phyloP scores from a whole-genome alignment of 2,888 invertebrate genomes.

The Leptinotarsa rubiginosa region DNA sequence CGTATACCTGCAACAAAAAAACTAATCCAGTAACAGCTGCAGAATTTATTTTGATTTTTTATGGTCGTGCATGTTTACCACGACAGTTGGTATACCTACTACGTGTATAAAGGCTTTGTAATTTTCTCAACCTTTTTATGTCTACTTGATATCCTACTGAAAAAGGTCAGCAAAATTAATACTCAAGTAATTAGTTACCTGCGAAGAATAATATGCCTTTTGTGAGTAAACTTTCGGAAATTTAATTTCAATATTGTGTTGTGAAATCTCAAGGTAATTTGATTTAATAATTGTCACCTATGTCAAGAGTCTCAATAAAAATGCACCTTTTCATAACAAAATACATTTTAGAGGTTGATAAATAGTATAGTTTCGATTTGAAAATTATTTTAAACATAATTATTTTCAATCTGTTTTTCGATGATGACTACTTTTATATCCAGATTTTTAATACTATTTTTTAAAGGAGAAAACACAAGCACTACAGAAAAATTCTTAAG shows the following conservation, averaged over 20 bases:
- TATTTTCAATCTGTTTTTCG: too few species aligned
- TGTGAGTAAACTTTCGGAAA: not conserved
- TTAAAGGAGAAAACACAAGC: too few species aligned
- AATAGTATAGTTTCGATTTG: too few species aligned
- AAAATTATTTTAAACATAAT: too few species aligned
- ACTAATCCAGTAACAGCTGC: slow-evolving; percentile 37
- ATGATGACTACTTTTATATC: too few species aligned
- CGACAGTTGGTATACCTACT: slow-evolving; percentile 42
- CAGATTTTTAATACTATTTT: too few species aligned
- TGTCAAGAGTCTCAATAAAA: too few species aligned
- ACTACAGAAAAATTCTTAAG: too few species aligned
- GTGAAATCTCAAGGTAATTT: too few species aligned
- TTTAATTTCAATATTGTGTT: not conserved
- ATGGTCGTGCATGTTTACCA: slow-evolving; percentile 39
- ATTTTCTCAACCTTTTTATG: slow-evolving; percentile 37
- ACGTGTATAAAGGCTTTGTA: slow-evolving; percentile 31
- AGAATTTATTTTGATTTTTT: slow-evolving; percentile 39
- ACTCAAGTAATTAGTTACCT: slow-evolving; percentile 23
- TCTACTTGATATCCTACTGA: slow-evolving; percentile 20
- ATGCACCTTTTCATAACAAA: too few species aligned
- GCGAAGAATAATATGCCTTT: not conserved
- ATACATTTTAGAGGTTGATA: too few species aligned
- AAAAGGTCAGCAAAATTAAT: slow-evolving; percentile 38
- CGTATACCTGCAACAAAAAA: not conserved
- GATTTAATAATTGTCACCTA: too few species aligned